phyloP scores from a whole-genome alignment of 1,140 invertebrate genomes.

The Phocides pigmalion region DNA sequence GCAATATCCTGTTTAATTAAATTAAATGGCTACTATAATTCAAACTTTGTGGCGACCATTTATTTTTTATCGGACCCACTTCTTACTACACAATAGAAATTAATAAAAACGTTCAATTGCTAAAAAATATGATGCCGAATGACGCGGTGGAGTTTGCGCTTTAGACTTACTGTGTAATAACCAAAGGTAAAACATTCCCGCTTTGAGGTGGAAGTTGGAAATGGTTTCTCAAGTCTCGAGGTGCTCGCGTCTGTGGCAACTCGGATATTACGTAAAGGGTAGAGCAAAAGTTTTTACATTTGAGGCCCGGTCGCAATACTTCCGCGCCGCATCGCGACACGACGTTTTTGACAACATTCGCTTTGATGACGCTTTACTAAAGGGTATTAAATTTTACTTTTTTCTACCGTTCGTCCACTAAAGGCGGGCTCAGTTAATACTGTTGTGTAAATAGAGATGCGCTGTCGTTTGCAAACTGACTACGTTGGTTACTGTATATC shows the following conservation, averaged over 20 bases:
- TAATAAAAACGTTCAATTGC: not conserved
- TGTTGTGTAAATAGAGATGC: slow-evolving; percentile 42
- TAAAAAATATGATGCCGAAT: too few relatives aligned
- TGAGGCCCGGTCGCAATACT: slow-evolving; percentile 61
- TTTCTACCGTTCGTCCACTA: slow-evolving; percentile 57
- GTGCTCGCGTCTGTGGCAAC: slow-evolving; percentile 44
- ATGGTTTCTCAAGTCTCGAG: slow-evolving; percentile 70
- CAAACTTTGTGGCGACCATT: slow-evolving; percentile 1
- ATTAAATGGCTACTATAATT: slow-evolving; percentile 39
- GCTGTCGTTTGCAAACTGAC: slow-evolving; percentile 35
- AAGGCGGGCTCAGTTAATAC: slow-evolving; percentile 66
- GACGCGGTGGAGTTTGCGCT: slow-evolving; percentile 35
- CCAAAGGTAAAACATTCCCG: slow-evolving; percentile 73
- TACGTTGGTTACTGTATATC: slow-evolving; percentile 36
- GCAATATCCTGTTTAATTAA: slow-evolving; percentile 58
- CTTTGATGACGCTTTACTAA: slow-evolving; percentile 69
- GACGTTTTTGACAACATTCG: slow-evolving; percentile 73
- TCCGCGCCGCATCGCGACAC: slow-evolving; percentile 67
- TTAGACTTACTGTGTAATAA: slow-evolving; percentile 60
- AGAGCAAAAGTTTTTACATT: slow-evolving; percentile 79
- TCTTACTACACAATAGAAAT: not conserved
- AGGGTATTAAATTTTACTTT: slow-evolving; percentile 76
- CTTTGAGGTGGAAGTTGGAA: slow-evolving; percentile 73
- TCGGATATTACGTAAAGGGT: slow-evolving; percentile 73
- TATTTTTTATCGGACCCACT: not conserved